Evolutionary conservation across 2,113 vertebrate species (phyloP).

Genomic region (Abramis brama): DNA sequence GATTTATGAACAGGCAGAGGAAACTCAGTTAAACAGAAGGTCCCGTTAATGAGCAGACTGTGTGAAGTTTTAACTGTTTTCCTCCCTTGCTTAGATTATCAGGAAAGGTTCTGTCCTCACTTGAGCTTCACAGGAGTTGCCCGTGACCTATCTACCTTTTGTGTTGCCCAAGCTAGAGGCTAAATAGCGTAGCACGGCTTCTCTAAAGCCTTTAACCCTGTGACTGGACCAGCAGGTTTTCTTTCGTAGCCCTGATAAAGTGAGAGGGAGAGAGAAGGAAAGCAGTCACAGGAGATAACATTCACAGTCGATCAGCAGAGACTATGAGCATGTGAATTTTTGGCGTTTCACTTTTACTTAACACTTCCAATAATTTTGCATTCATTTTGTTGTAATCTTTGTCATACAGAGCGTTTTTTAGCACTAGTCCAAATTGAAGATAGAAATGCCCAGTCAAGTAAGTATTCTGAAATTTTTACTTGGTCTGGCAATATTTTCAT

Average conservation of each 20-base stretch:
- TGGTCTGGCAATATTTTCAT: neutral
- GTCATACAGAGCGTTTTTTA: neutral
- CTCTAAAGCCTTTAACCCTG: neutral
- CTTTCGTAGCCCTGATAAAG: neutral
- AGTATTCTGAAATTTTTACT: neutral
- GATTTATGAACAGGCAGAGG: constrained; percentile 60
- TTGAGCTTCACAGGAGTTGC: neutral
- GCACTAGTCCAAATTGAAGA: too few relatives aligned
- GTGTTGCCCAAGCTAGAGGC: neutral
- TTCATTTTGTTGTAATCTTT: neutral
- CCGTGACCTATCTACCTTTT: neutral
- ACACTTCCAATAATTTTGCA: neutral
- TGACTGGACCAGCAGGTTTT: neutral
- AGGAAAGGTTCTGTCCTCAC: neutral
- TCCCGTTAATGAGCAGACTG: constrained; percentile 38
- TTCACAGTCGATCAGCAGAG: neutral
- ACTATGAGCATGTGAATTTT: neutral
- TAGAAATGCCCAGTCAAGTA: neutral
- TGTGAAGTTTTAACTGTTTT: constrained; percentile 40
- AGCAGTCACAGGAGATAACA: neutral
- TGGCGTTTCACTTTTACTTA: neutral
- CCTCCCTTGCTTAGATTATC: neutral
- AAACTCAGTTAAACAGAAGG: constrained; percentile 53
- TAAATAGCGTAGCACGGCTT: neutral
- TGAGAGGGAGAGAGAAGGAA: neutral